These are phyloP conservation scores for Bombus cullumanus DNA, from an alignment of 1,140 invertebrate species.

Conservation along the genomic window DNA sequence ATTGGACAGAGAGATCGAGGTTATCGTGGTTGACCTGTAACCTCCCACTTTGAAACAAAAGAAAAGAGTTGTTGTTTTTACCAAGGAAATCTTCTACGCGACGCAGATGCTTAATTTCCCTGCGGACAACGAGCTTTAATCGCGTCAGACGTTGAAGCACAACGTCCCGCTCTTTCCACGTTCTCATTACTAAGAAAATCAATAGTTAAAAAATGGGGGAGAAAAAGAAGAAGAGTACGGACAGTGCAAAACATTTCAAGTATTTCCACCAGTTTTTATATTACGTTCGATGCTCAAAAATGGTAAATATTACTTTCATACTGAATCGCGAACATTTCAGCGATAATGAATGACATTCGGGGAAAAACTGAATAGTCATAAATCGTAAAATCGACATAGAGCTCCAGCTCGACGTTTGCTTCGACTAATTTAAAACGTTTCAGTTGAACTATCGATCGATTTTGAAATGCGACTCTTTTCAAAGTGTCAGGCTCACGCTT, in stretches of 20 bases:
- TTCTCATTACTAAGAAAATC: not conserved
- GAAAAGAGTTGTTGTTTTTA: constrained; percentile 10
- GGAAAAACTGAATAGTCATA: not conserved
- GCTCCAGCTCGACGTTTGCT: not conserved
- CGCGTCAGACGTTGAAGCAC: constrained; percentile 34
- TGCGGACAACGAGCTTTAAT: constrained; percentile 43
- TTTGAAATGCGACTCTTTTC: not conserved
- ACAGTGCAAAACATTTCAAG: not conserved
- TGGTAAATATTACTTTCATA: not conserved
- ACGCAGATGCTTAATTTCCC: constrained; percentile 42
- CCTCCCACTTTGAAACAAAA: not conserved
- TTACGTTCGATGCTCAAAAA: not conserved
- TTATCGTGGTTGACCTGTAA: not conserved
- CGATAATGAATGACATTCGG: not conserved
- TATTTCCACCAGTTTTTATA: not conserved
- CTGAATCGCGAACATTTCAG: not conserved
- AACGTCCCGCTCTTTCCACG: not conserved
- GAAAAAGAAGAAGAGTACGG: not conserved
- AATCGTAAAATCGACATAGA: not conserved
- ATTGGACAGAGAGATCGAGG: not conserved
- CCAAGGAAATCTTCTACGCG: constrained; percentile 23
- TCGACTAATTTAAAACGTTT: constrained; percentile 16
- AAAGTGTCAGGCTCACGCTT: not conserved
- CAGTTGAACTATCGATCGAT: not conserved
- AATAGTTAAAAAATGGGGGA: constrained; percentile 4